Evolutionary conservation across 2,888 invertebrate genomes (phyloP).

Genomic region (Syritta pipiens): DNA sequence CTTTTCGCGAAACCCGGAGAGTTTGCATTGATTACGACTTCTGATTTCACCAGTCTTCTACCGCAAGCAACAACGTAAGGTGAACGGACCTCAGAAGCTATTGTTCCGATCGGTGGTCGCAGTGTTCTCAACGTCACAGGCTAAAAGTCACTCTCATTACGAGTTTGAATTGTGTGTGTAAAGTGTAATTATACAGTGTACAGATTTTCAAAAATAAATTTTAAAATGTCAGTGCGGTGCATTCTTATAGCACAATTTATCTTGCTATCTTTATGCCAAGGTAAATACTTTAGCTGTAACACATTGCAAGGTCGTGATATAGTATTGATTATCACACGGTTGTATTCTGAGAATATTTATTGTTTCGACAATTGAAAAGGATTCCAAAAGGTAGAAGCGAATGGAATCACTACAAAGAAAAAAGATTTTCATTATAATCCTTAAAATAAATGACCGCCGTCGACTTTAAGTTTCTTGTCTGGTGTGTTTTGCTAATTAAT

Average conservation of each 20-base stretch:
- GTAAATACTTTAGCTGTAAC: too few species aligned
- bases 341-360: too few species aligned
- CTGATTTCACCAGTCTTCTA: constrained; percentile 45
- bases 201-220: neutral
- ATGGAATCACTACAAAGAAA: too few species aligned
- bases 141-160: too few species aligned
- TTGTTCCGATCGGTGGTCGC: neutral
- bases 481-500: too few species aligned
- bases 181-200: constrained; percentile 15
- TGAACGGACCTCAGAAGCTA: constrained; percentile 23
- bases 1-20: constrained; percentile 17
- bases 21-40: constrained; percentile 35
- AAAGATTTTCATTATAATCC: too few species aligned
- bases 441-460: too few species aligned
- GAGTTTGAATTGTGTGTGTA: neutral
- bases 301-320: neutral
- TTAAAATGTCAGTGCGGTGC: constrained; percentile 2
- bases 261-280: constrained; percentile 44
- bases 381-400: too few species aligned
- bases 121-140: constrained; percentile 3
- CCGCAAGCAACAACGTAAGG: constrained; percentile 39
- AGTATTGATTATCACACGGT: too few species aligned
- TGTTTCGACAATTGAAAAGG: too few species aligned
- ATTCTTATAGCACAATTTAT: constrained; percentile 38
- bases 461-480: too few species aligned